Conservation (phyloP, 2,113 vertebrate genomes). For the Chloroceryle aenea region DNA sequence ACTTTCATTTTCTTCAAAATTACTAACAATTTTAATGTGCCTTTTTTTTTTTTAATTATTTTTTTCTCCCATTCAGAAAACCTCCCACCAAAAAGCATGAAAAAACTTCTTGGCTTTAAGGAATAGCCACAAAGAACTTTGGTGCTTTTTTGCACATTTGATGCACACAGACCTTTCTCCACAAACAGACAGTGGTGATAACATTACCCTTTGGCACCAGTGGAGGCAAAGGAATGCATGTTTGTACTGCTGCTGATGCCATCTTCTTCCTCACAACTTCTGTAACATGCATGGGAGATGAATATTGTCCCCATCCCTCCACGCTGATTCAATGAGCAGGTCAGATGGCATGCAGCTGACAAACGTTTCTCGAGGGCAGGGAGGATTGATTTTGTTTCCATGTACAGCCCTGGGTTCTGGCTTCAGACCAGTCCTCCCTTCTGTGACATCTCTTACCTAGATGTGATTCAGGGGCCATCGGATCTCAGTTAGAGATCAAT, state of each 20-base stretch:
- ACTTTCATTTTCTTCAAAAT: neutral
- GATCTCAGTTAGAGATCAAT: neutral
- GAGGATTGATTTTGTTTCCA: neutral
- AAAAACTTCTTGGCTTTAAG: neutral
- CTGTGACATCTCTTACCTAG: neutral
- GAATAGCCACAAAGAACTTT: neutral
- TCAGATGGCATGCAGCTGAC: neutral
- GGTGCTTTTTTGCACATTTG: neutral
- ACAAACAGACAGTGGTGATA: neutral
- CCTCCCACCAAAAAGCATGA: neutral
- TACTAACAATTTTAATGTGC: neutral
- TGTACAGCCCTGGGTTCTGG: neutral
- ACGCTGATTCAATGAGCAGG: neutral
- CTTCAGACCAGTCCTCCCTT: slow-evolving; percentile 11
- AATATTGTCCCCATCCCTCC: neutral
- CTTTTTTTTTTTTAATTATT: neutral
- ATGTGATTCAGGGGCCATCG: neutral
- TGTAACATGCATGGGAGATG: neutral
- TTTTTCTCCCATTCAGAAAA: neutral
- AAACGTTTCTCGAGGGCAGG: neutral
- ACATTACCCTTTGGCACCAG: neutral
- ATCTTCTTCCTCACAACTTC: neutral
- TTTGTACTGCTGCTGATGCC: neutral
- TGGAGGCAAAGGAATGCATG: neutral
- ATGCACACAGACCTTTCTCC: neutral